Evolutionary conservation across 2,888 invertebrate species (phyloP), one percentile per base, ranked within the genome.

Genomic region (Drosophila melanocephala): DNA sequence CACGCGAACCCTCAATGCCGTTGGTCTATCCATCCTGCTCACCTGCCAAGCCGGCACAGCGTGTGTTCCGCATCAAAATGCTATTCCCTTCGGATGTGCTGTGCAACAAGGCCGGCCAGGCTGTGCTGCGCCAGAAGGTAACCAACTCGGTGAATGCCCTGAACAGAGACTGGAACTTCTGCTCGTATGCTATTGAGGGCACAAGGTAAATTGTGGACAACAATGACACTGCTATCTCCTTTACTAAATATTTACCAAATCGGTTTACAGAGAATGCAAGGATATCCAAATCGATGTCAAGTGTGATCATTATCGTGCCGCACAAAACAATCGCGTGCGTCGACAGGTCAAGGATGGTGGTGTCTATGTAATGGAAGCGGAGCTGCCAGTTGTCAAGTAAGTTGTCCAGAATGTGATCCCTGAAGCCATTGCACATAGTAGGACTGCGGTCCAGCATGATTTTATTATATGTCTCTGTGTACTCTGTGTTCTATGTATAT

Each of bases 81-180:
- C 95, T 98, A 84, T 99, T 99, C 97, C 98, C 98, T 76, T 98
- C 98, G 70, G 97, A 98, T n/a, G 98, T 98, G 3, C 96, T 98
- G 9, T 99, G 99, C 92, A 99, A 98, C 90, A 97, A 98, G 93
- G 98, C 98, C 32, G 98, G 98, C 1, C 98, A 98, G 94, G 97
- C 97, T 61, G 98, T 98, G 0, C 94, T 98, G 7, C 95, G 97
- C 56, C 98, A 98, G 91, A 97, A 97, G 94, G 97, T 99, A 1
- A 95, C 97, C 81, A 96, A 96, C 85, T 97, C 98, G 12, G 97
- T 99, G 63, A 97, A 98, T 89, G 96, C 97, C 58, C 95, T 99
- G 63, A 98, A 99, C 93, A 95, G 97, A 86, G 98, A 98, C 91
- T 99, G 99, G 99, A 97, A 98, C 95, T 97, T 99, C 96, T 99